Percentiles rank a stretch among this genome's conserved stretches.
Conservation (phyloP, 1,140 invertebrate genomes). For the Drosophila nannoptera region DNA sequence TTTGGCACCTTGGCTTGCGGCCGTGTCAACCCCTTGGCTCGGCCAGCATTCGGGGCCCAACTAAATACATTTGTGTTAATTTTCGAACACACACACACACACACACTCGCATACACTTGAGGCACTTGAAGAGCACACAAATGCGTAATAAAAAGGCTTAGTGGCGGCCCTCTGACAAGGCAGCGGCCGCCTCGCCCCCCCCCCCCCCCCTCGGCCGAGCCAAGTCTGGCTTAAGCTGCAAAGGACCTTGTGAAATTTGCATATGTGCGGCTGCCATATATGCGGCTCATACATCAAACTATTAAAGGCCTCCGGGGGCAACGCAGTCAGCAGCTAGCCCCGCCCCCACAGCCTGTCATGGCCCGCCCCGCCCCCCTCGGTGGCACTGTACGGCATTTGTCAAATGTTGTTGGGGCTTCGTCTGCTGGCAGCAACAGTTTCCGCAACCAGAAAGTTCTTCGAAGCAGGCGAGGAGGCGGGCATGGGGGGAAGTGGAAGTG, state of each 20-base stretch:
- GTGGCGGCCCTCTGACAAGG: constrained; percentile 34
- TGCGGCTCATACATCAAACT: constrained; percentile 73
- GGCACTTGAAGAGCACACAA: constrained; percentile 4
- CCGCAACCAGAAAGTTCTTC: constrained; percentile 53
- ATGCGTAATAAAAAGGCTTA: constrained; percentile 54
- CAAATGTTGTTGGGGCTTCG: constrained; percentile 63
- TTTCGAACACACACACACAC: constrained; percentile 31
- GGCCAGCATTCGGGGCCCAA: constrained; percentile 57
- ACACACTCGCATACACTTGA: constrained; percentile 1
- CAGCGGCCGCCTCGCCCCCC: not conserved
- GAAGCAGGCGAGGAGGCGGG: constrained; percentile 47
- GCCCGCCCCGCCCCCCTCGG: constrained; percentile 24
- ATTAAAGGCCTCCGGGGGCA: constrained; percentile 71
- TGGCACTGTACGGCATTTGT: constrained; percentile 63
- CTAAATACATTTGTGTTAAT: constrained; percentile 77
- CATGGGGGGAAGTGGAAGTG: constrained; percentile 57
- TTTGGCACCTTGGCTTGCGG: constrained; percentile 54
- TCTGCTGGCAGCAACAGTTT: constrained; percentile 70
- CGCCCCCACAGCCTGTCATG: not conserved
- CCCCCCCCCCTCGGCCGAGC: not conserved
- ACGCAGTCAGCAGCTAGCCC: constrained; percentile 15
- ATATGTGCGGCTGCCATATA: constrained; percentile 65
- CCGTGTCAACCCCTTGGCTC: constrained; percentile 28
- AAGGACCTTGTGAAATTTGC: constrained; percentile 63
- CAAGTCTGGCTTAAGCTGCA: not conserved